Conservation (phyloP, 2,797 vertebrate genomes). For the Paratrypauchen microcephalus region DNA sequence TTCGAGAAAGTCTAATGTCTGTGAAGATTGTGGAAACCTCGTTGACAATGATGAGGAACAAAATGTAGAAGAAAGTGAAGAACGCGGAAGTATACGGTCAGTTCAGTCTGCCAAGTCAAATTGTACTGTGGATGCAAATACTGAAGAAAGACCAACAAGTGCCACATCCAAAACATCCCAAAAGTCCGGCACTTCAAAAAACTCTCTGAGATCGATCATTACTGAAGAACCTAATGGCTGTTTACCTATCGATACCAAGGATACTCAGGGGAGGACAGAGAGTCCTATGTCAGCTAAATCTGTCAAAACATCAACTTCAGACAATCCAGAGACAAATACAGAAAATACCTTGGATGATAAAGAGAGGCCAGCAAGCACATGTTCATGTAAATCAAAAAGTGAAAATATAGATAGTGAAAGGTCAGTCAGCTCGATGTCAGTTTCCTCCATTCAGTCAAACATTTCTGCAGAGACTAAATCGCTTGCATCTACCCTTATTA, state of each 20-base stretch:
- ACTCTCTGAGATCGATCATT: constrained; percentile 30
- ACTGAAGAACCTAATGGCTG: constrained; percentile 20
- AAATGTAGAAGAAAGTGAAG: background rate
- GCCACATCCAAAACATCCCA: constrained; percentile 51
- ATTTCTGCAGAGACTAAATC: constrained; percentile 49
- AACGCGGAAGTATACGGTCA: background rate
- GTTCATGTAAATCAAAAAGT: too few relatives aligned
- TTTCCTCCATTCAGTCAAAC: constrained; percentile 46
- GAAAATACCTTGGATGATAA: constrained; percentile 6
- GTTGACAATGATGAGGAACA: background rate
- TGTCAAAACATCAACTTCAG: constrained; percentile 42
- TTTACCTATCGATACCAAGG: constrained; percentile 11
- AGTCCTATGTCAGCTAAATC: constrained; percentile 48
- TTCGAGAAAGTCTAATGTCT: background rate
- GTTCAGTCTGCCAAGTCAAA: background rate
- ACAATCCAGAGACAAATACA: background rate
- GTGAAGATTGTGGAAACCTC: constrained; percentile 1
- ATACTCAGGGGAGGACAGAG: constrained; percentile 32
- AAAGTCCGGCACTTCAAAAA: constrained; percentile 30
- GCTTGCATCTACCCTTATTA: constrained; percentile 34
- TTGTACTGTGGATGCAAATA: constrained; percentile 4
- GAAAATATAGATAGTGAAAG: constrained; percentile 37
- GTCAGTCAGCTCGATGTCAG: constrained; percentile 50
- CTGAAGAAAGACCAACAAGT: constrained; percentile 24
- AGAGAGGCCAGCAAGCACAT: constrained; percentile 41